Evolutionary conservation across 2,113 vertebrate genomes (phyloP).

Genomic region (Platysternon megacephalum): DNA sequence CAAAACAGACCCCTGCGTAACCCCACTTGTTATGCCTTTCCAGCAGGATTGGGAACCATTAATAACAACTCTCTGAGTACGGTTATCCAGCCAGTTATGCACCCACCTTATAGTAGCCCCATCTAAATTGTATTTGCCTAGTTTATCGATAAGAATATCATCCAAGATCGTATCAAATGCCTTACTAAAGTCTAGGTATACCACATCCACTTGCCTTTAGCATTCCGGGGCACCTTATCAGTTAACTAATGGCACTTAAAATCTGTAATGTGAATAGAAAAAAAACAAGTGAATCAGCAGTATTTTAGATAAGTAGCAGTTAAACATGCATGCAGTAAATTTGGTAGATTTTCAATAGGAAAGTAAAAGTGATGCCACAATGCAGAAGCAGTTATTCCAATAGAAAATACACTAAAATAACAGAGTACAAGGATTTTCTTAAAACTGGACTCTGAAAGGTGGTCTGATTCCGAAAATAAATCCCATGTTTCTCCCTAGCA

Average conservation of each 20-base stretch:
- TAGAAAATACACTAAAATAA: conserved; percentile 64
- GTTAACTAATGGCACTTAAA: conserved; percentile 75
- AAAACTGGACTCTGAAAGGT: conserved; percentile 64
- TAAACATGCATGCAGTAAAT: conserved; percentile 64
- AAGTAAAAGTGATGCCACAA: conserved; percentile 56
- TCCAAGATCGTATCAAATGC: too few species aligned
- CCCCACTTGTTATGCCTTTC: too few species aligned
- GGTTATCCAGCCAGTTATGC: too few species aligned
- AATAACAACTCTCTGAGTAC: too few species aligned
- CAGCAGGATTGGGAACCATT: too few species aligned
- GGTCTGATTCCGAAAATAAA: conserved; percentile 66
- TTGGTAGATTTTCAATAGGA: conserved; percentile 69
- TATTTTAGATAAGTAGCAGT: conserved; percentile 69
- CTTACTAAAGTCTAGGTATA: too few species aligned
- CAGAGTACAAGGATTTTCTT: conserved; percentile 52
- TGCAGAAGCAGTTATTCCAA: conserved; percentile 65
- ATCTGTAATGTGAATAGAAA: conserved; percentile 67
- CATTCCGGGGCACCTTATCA: conserved; percentile 64
- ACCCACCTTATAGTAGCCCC: too few species aligned
- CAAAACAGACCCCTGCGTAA: too few species aligned
- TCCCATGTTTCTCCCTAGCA: conserved; percentile 39
- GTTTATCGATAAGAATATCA: too few species aligned
- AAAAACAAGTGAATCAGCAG: conserved; percentile 68
- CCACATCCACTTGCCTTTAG: conserved; percentile 46
- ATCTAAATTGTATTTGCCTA: too few species aligned